phyloP scores from a whole-genome alignment of 1,140 invertebrate genomes.

The Neuroterus valhalla region DNA sequence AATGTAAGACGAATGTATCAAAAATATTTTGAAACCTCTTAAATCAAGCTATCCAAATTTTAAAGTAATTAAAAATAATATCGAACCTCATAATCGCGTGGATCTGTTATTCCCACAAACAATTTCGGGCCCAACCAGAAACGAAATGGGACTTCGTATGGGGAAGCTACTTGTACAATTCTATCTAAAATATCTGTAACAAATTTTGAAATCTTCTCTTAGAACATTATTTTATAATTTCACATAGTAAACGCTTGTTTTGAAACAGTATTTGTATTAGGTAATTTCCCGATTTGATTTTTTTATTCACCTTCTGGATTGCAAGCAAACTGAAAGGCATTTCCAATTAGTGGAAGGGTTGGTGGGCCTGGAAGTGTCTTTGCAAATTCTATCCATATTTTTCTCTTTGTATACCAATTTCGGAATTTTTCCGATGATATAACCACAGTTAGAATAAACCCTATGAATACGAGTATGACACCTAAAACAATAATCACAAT shows the following conservation, averaged over 20 bases:
- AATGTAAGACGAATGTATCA: too few relatives aligned
- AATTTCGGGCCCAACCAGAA: conserved; percentile 73
- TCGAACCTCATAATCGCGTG: conserved; percentile 71
- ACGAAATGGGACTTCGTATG: conserved; percentile 64
- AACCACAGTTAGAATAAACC: too few relatives aligned
- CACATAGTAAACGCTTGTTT: too few relatives aligned
- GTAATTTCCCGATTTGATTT: not conserved
- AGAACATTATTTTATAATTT: too few relatives aligned
- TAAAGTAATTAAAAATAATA: conserved; percentile 46
- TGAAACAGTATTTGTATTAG: too few relatives aligned
- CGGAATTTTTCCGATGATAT: too few relatives aligned
- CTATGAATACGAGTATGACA: too few relatives aligned
- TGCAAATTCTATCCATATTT: conserved; percentile 38
- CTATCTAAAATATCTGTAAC: too few relatives aligned
- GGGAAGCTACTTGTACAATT: not conserved
- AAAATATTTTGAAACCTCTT: too few relatives aligned
- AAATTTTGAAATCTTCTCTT: too few relatives aligned
- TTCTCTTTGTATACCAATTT: not conserved
- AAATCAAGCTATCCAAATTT: too few relatives aligned
- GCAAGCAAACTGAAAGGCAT: conserved; percentile 61
- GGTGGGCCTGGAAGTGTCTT: conserved; percentile 67
- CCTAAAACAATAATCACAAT: too few relatives aligned
- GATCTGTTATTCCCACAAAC: conserved; percentile 67
- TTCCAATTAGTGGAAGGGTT: conserved; percentile 70
- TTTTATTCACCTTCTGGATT: conserved; percentile 40